These are phyloP conservation scores for Carpatolechia fugitivella DNA, from an alignment of 2,888 invertebrate genomes.

Conservation along the genomic window DNA sequence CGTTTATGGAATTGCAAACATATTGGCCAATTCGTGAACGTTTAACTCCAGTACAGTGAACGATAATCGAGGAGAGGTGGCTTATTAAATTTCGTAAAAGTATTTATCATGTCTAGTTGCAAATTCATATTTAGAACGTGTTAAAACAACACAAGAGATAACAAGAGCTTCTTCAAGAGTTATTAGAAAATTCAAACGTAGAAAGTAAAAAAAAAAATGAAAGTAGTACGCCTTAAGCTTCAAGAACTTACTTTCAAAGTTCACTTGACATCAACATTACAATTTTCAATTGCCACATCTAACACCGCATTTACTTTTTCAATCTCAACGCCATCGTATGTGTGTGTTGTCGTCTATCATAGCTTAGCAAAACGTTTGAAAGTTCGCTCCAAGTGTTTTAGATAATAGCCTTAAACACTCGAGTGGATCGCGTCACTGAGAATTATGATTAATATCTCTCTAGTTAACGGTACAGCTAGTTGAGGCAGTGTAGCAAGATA, in stretches of 20 bases:
- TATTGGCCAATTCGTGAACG: constrained; percentile 38
- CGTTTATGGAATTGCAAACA: constrained; percentile 32
- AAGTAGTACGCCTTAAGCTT: neutral
- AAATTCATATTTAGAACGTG: no score
- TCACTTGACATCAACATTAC: neutral
- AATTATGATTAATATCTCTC: constrained; percentile 75
- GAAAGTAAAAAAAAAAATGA: neutral
- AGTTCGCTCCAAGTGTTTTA: constrained; percentile 44
- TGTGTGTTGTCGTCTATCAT: constrained; percentile 20
- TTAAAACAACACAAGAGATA: no score
- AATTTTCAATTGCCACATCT: neutral
- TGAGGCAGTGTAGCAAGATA: constrained; percentile 26
- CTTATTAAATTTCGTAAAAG: neutral
- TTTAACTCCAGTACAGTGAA: constrained; percentile 29
- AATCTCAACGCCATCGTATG: constrained; percentile 4
- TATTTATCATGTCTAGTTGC: no score
- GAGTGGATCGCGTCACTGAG: constrained; percentile 63
- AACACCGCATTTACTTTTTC: neutral
- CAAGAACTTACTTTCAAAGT: neutral
- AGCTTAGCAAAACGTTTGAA: constrained; percentile 24
- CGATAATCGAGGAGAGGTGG: neutral
- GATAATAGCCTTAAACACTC: constrained; percentile 72
- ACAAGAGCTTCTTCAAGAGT: no score
- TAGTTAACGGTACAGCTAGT: constrained; percentile 49
- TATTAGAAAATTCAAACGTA: neutral